Evolutionary conservation across 2,113 vertebrate species (phyloP).

Genomic region (Geococcyx californianus): DNA sequence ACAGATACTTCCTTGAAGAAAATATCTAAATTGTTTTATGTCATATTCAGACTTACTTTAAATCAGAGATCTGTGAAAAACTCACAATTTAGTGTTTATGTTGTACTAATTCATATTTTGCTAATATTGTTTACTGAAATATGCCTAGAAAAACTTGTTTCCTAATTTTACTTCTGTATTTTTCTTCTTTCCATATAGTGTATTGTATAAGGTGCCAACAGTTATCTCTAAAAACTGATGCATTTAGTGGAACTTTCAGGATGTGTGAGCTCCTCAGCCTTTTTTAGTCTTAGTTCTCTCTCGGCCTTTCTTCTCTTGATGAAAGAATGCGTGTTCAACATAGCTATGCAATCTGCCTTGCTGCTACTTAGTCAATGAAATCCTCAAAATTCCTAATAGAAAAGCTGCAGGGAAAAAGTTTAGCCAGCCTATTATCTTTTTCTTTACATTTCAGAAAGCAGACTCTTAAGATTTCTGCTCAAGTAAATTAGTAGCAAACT

Average conservation of each 20-base stretch:
- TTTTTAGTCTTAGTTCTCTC: not conserved
- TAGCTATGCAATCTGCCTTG: not conserved
- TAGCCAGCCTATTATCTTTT: not conserved
- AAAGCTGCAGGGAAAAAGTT: not conserved
- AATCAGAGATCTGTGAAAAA: not conserved
- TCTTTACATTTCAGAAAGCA: not conserved
- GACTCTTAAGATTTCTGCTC: not conserved
- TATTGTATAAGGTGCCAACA: not conserved
- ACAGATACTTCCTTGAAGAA: not conserved
- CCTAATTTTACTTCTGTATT: not conserved
- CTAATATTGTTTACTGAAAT: not conserved
- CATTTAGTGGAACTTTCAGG: not conserved
- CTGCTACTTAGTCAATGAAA: not conserved
- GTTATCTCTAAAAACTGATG: not conserved
- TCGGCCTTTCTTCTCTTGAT: not conserved
- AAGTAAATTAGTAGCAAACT: not conserved
- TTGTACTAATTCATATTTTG: not conserved
- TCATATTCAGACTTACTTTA: not conserved
- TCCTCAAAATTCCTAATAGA: not conserved
- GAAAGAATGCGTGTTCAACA: not conserved
- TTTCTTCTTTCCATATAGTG: not conserved
- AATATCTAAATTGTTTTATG: not conserved
- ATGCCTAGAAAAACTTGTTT: not conserved
- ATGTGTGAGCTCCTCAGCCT: not conserved
- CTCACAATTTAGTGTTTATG: not conserved